Conservation (phyloP, 2,888 invertebrate genomes). For the Hermodice carunculata region DNA sequence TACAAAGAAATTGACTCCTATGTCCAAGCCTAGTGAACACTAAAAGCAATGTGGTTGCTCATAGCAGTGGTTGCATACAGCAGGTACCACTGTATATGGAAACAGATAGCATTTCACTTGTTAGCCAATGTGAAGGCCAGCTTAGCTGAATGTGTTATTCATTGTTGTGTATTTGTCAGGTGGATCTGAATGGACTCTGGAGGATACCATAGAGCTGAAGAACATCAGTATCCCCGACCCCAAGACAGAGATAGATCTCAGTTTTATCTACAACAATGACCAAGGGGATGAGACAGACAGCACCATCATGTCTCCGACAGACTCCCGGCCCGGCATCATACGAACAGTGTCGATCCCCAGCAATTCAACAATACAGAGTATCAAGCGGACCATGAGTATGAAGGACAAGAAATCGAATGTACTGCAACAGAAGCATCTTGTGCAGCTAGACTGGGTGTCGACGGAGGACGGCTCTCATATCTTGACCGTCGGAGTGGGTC, state of each 20-base stretch:
- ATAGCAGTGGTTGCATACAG: too few relatives aligned
- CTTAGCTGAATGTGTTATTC: too few relatives aligned
- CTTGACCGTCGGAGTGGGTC: conserved; percentile 91
- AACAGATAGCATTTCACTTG: too few relatives aligned
- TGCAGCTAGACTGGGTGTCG: conserved; percentile 98
- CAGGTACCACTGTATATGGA: too few relatives aligned
- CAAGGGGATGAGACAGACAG: not conserved
- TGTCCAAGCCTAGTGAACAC: too few relatives aligned
- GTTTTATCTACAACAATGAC: conserved; percentile 18
- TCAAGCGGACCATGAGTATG: conserved; percentile 28
- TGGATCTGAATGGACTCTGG: conserved; percentile 88
- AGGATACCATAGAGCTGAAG: conserved; percentile 94
- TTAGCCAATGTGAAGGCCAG: too few relatives aligned
- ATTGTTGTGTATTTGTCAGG: conserved; percentile 72
- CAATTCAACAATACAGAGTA: conserved; percentile 59
- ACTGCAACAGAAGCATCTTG: conserved; percentile 73
- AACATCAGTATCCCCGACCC: conserved; percentile 82
- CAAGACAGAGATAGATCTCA: conserved; percentile 57
- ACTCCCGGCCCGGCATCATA: conserved; percentile 19
- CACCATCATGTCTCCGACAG: conserved; percentile 23
- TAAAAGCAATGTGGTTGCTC: too few relatives aligned
- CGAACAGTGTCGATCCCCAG: conserved; percentile 54
- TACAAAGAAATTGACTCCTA: too few relatives aligned
- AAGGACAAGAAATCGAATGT: conserved; percentile 45
- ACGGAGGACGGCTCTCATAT: conserved; percentile 99